Evolutionary conservation across 2,888 invertebrate species (phyloP).

Genomic region (Leptinotarsa juncta): DNA sequence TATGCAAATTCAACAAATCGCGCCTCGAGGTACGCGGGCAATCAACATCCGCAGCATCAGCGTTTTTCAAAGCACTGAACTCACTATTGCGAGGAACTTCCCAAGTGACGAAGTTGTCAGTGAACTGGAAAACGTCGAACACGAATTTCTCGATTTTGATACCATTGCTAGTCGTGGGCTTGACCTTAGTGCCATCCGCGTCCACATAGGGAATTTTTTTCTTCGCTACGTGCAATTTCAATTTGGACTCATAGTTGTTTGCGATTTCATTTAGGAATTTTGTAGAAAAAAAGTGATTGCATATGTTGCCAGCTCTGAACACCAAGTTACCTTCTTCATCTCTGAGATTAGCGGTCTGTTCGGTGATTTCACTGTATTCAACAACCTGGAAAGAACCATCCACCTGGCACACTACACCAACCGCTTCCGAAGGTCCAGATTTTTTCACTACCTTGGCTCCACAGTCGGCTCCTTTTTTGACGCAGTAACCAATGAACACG

Average conservation of each 20-base stretch:
- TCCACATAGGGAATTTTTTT: conserved; percentile 95
- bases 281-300: conserved; percentile 95
- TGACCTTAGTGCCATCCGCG: conserved; percentile 75
- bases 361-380: conserved; percentile 96
- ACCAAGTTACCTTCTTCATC: conserved; percentile 83
- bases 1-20: conserved; percentile 82
- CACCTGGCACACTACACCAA: conserved; percentile 95
- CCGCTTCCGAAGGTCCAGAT: conserved; percentile 89
- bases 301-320: conserved; percentile 97
- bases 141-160: conserved; percentile 99
- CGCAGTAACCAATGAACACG: conserved; percentile 93
- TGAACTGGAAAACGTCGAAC: conserved; percentile 97
- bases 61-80: conserved; percentile 97
- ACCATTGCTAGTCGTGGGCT: conserved; percentile 89
- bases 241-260: conserved; percentile 75
- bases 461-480: conserved; percentile 90
- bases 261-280: conserved; percentile 85
- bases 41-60: conserved; percentile 88
- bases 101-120: conserved; percentile 91
- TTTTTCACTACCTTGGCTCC: conserved; percentile 98
- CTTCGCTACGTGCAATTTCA: conserved; percentile 94
- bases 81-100: conserved; percentile 92
- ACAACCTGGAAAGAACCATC: conserved; percentile 92
- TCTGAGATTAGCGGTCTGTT: conserved; percentile 84
- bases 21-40: conserved; percentile 88